Base-by-base conservation (phyloP, 2,888 invertebrate genomes). In the Cepaea hortensis region DNA sequence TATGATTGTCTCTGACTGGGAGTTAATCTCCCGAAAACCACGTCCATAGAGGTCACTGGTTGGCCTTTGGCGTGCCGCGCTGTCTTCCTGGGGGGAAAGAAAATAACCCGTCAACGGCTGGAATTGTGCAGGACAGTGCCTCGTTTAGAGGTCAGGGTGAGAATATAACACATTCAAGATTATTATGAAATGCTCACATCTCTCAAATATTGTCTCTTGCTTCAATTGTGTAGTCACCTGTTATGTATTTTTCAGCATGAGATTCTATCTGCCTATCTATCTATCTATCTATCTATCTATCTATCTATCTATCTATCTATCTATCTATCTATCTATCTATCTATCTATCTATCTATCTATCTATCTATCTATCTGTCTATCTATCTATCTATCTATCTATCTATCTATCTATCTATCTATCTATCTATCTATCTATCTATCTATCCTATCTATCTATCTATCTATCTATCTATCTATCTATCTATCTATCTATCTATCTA, bases 11-110 rank as follows among this genome's bases (percentile, higher is more conserved):
- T 61, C 80, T 72, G 61, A 23, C 18, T 46, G 77, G 11, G 61
- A 62, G 72, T 73, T 85, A 80, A 81, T 85, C 81, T 85, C 62
- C 81, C 62, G 46, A 80, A 76, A 85, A 85, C 81, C 85, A 85
- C 81, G 85, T 85, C 70, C 85, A 18, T 18, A 13, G 61, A 50
- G 48, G 62, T 62, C 85, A 70, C 55, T 55, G 50, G 50, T 73
- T 73, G 73, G 62, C 73, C 70, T 61, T 55, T 55, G 81, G 70
- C 80, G 85, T 81, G 81, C 85, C 46, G n/a, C 55, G 55, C 9
- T 55, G 55, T 55, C 5, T 55, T 55, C 55, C 55, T 55, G 55
- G 4, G 55, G 55, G 9, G 9, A 55, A 55, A 55, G 55, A 55
- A 55, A 55, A 55, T 55, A 55, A 55, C 55, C 4, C 55, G 55